Evolutionary conservation across 1,140 invertebrate genomes (phyloP).

Genomic region (Penaeus japonicus): DNA sequence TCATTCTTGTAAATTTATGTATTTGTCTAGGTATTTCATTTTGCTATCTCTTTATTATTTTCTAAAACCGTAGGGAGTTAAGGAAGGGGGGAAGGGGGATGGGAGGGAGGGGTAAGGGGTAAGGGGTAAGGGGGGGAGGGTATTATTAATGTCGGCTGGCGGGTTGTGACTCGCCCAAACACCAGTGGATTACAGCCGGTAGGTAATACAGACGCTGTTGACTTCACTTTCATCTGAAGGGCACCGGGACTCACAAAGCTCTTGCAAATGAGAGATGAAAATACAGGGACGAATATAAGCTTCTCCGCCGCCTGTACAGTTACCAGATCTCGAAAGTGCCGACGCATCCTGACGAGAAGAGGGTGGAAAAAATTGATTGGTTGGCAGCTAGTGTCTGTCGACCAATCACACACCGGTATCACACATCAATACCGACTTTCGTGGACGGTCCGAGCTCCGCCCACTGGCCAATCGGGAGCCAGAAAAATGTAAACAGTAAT

Average conservation of each 20-base stretch:
- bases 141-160: no score
- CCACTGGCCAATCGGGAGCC: slow-evolving; percentile 39
- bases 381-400: not conserved
- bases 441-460: slow-evolving; percentile 32
- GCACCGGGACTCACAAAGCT: slow-evolving; percentile 13
- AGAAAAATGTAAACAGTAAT: slow-evolving; percentile 56
- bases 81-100: not conserved
- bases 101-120: not conserved
- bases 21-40: no score
- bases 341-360: not conserved
- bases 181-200: no score
- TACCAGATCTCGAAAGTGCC: not conserved
- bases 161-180: no score
- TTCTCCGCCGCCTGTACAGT: not conserved
- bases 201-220: not conserved
- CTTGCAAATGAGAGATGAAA: slow-evolving; percentile 38
- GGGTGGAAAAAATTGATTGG: slow-evolving; percentile 25
- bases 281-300: slow-evolving; percentile 20
- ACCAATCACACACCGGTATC: slow-evolving; percentile 24
- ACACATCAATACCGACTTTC: slow-evolving; percentile 55
- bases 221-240: slow-evolving; percentile 18
- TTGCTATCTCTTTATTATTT: slow-evolving; percentile 6
- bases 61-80: slow-evolving; percentile 35
- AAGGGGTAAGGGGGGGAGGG: not conserved
- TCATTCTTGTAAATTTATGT: no score